These are phyloP conservation scores for Tupaia chinensis DNA, from an alignment of 2,113 vertebrate species.

Conservation along the genomic window DNA sequence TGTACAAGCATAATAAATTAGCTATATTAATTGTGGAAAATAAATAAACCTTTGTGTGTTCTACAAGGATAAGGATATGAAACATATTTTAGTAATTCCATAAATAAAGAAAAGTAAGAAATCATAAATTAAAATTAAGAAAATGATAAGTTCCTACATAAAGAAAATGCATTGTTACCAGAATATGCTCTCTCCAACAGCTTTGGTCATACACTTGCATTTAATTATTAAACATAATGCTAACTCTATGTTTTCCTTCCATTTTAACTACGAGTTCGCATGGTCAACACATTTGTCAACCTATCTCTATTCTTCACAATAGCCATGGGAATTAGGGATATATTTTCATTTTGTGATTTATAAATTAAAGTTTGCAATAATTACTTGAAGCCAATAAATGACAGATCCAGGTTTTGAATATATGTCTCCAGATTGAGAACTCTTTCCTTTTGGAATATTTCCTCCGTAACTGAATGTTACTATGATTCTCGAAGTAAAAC, in stretches of 20 bases:
- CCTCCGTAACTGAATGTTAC: not conserved
- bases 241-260: not conserved
- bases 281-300: not conserved
- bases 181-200: not conserved
- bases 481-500: not conserved
- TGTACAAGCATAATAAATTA: not conserved
- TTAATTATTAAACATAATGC: not conserved
- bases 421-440: not conserved
- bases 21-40: not conserved
- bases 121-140: not conserved
- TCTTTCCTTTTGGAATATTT: not conserved
- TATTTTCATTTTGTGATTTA: not conserved
- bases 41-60: not conserved
- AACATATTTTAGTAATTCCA: not conserved
- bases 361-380: not conserved
- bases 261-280: not conserved
- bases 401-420: not conserved
- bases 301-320: not conserved
- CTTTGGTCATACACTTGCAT: not conserved
- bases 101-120: no score
- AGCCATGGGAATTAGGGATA: not conserved
- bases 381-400: not conserved
- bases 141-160: not conserved
- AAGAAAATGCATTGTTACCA: not conserved
- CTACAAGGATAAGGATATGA: not conserved